Percentiles rank a stretch among this genome's conserved stretches.
Evolutionary conservation across 1,140 invertebrate species (phyloP).

Genomic region (Lordiphosa mommai): DNA sequence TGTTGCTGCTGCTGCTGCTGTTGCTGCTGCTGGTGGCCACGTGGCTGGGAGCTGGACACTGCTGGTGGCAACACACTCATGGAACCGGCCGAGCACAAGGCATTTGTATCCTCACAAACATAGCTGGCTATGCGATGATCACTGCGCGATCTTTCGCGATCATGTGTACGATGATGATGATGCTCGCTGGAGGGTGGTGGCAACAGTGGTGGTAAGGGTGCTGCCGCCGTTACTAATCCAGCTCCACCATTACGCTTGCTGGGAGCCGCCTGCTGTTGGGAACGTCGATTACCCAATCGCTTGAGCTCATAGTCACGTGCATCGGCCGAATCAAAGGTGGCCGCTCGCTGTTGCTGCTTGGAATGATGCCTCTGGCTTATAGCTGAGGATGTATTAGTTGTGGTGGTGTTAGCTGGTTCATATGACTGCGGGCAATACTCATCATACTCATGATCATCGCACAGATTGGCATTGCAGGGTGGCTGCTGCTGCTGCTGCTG

Average conservation of each 20-base stretch:
- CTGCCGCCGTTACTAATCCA: conserved; percentile 19
- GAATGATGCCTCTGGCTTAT: not conserved
- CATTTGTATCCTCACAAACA: conserved; percentile 52
- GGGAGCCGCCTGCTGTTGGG: conserved; percentile 64
- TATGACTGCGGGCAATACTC: conserved; percentile 70
- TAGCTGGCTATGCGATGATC: conserved; percentile 75
- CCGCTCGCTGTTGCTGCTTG: conserved; percentile 46
- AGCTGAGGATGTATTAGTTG: not conserved
- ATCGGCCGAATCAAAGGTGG: conserved; percentile 72
- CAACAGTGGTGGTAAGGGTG: not conserved
- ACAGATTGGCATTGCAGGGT: conserved; percentile 63
- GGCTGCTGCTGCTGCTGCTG: conserved; percentile 25
- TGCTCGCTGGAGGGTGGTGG: conserved; percentile 12
- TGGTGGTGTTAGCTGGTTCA: conserved; percentile 27
- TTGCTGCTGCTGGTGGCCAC: conserved; percentile 24
- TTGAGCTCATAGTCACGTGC: conserved; percentile 72
- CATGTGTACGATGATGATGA: conserved; percentile 63
- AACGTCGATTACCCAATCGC: conserved; percentile 65
- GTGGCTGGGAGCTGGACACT: conserved; percentile 21
- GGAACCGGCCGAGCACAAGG: conserved; percentile 53
- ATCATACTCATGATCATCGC: conserved; percentile 75
- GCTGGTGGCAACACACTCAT: conserved; percentile 52
- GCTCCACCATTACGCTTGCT: conserved; percentile 51
- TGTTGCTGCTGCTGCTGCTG: conserved; percentile 56
- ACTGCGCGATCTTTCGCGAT: conserved; percentile 67